phyloP scores from a whole-genome alignment of 2,888 invertebrate genomes.

The Cheilosia vernalis region DNA sequence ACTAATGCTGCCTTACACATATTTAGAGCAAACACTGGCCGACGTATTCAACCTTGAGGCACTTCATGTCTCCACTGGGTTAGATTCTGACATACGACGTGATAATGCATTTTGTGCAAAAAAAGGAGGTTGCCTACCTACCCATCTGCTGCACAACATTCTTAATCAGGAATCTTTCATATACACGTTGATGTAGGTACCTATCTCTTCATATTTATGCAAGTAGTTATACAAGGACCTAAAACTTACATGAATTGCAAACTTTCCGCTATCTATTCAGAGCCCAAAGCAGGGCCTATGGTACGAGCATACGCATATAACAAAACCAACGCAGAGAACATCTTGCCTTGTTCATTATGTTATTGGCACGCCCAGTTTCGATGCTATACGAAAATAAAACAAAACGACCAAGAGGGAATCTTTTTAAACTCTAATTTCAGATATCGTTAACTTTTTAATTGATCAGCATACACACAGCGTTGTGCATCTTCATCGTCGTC shows the following conservation, averaged over 20 bases:
- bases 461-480: constrained; percentile 65
- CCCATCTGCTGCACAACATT: constrained; percentile 32
- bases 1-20: neutral
- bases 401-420: constrained; percentile 20
- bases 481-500: constrained; percentile 66
- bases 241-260: constrained; percentile 28
- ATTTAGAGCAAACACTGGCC: neutral
- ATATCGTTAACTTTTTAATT: constrained; percentile 75
- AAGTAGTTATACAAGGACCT: neutral
- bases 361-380: constrained; percentile 81
- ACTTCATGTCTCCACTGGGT: constrained; percentile 2
- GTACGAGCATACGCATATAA: neutral
- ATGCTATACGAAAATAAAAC: constrained; percentile 37
- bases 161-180: constrained; percentile 14
- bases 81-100: neutral
- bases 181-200: neutral
- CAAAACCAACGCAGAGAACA: constrained; percentile 39
- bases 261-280: constrained; percentile 25
- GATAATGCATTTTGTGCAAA: constrained; percentile 30
- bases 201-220: neutral
- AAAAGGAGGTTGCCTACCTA: too few species aligned
- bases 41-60: constrained; percentile 30
- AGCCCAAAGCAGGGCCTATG: constrained; percentile 27
- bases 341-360: constrained; percentile 81
- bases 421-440: constrained; percentile 72